Conservation (phyloP, 2,888 invertebrate genomes). For the Amphipyra tragopoginis region DNA sequence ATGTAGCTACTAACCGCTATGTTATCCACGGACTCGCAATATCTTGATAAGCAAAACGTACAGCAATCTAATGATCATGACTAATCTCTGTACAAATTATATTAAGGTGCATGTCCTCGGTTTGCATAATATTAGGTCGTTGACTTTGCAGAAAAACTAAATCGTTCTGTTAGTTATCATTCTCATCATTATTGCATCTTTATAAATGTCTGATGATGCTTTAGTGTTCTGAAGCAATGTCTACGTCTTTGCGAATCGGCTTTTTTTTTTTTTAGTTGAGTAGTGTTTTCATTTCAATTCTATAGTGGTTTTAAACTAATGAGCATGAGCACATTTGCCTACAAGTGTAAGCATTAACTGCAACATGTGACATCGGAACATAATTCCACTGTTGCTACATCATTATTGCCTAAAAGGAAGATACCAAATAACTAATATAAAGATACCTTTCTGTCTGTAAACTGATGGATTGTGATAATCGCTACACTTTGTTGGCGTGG, state of each 20-base stretch:
- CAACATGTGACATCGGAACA: no score
- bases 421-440: no score
- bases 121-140: slow-evolving; percentile 53
- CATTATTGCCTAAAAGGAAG: no score
- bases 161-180: slow-evolving; percentile 20
- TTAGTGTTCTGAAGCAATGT: slow-evolving; percentile 13
- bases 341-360: no score
- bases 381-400: no score
- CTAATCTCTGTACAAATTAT: slow-evolving; percentile 47
- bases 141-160: slow-evolving; percentile 47
- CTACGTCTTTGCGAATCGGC: neutral
- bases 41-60: slow-evolving; percentile 35
- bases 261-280: slow-evolving; percentile 7
- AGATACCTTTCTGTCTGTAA: no score
- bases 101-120: slow-evolving; percentile 49
- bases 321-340: no score
- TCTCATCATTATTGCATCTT: slow-evolving; percentile 17
- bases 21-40: slow-evolving; percentile 18
- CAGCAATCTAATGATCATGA: slow-evolving; percentile 36
- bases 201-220: slow-evolving; percentile 17
- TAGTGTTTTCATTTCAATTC: slow-evolving; percentile 5
- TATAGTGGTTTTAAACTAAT: no score
- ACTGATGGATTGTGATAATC: no score
- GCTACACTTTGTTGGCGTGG: no score
- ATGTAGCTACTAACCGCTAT: neutral